Conservation (phyloP, 2,888 invertebrate genomes). For the Xylocampa areola region DNA sequence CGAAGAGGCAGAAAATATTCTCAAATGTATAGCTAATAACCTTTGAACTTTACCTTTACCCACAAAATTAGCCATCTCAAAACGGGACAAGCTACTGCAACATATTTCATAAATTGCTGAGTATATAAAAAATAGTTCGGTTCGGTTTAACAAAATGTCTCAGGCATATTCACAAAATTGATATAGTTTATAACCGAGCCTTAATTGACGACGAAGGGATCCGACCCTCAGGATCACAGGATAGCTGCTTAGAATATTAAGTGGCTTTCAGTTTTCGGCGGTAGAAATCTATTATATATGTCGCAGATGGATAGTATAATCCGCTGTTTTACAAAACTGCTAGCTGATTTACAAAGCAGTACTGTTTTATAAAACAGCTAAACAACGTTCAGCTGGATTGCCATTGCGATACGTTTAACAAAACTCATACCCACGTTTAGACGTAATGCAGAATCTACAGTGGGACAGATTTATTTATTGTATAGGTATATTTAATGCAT, state of each 20-base stretch:
- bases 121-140: slow-evolving; percentile 17
- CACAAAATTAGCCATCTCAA: slow-evolving; percentile 28
- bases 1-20: not conserved
- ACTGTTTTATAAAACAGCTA: no score
- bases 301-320: no score
- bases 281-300: slow-evolving; percentile 24
- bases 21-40: slow-evolving; percentile 1
- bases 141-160: slow-evolving; percentile 29
- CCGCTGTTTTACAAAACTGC: no score
- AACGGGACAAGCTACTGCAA: slow-evolving; percentile 1
- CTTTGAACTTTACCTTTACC: not conserved
- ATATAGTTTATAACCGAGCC: slow-evolving; percentile 45
- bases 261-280: slow-evolving; percentile 34
- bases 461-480: no score
- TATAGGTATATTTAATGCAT: no score
- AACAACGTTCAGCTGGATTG: no score
- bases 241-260: slow-evolving; percentile 53
- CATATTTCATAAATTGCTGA: slow-evolving; percentile 23
- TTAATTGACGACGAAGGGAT: slow-evolving; percentile 54
- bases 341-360: no score
- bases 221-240: slow-evolving; percentile 42
- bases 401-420: no score
- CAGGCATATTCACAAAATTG: slow-evolving; percentile 45
- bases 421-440: no score
- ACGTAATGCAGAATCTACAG: no score